Base-by-base conservation (phyloP, 2,888 invertebrate genomes). In the Agriopis aurantiaria region DNA sequence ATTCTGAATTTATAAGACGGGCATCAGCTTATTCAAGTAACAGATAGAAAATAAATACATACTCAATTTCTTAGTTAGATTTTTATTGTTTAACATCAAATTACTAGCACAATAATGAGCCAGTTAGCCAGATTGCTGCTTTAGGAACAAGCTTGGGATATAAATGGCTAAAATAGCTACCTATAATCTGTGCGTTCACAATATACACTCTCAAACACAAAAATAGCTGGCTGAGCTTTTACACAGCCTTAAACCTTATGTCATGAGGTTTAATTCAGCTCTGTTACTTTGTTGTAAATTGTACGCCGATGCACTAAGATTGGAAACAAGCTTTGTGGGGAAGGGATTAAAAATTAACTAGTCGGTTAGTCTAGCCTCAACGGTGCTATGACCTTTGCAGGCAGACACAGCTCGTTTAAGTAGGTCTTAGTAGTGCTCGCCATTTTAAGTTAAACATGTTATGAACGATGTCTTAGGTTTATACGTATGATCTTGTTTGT, bases 331-430 rank as follows among this genome's bases (percentile, higher is more conserved):
- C 73, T 75, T 73, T 71, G 72, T 69, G 65, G 75, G 65, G 69
- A 69, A 68, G 72, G 75, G 61, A 83, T 85, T 82, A 83, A 83
- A 81, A 82, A 84, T 84, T 79, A 77, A 85, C 78, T 70, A 76
- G 73, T 80, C 74, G 78, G 81, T 83, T 78, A 83, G 82, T 83
- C 80, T 83, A 78, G 81, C 80, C 73, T 59, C 74, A 72, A 66
- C 71, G 69, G 81, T 77, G 75, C 79, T 78, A 73, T 74, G 79
- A 80, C 75, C 82, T 81, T 78, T 75, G 60, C 60, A 43, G 17
- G 59, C 55, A 67, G 69, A 53, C 68, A 67, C 55, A 68, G 65
- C 65, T 67, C 14, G 71, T 66, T 75, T 73, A 61, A 72, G 61
- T 69, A 69, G 72, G 62, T 68, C 65, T 63, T 68, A 60, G 49